phyloP scores from a whole-genome alignment of 2,113 vertebrate species.

The Brachypteracias leptosomus region DNA sequence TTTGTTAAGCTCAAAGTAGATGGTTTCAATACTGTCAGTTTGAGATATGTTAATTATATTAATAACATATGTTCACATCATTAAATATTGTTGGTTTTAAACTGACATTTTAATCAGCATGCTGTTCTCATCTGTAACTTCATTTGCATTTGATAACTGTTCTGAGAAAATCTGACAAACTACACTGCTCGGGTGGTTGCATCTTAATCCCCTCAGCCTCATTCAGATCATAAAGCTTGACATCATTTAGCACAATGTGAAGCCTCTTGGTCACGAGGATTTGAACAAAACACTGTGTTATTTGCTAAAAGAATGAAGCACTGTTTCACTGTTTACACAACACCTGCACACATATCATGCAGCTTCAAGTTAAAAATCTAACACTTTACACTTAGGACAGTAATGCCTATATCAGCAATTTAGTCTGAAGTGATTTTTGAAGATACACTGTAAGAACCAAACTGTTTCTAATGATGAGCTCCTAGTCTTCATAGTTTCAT shows the following conservation, averaged over 20 bases:
- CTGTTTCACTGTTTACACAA: background rate
- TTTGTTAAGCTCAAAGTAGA: background rate
- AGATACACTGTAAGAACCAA: background rate
- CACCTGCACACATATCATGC: background rate
- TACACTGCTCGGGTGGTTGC: background rate
- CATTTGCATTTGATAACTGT: background rate
- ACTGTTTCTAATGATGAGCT: background rate
- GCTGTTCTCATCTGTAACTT: background rate
- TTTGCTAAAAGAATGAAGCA: background rate
- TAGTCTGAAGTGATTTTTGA: background rate
- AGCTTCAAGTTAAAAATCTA: background rate
- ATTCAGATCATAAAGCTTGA: background rate
- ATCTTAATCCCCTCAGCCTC: background rate
- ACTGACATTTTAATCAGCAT: background rate
- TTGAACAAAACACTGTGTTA: background rate
- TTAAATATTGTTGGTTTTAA: background rate
- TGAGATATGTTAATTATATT: background rate
- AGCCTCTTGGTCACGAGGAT: background rate
- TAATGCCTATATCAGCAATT: background rate
- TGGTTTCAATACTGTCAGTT: background rate
- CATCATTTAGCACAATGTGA: background rate
- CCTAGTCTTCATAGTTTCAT: background rate
- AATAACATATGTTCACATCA: background rate
- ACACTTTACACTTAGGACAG: background rate
- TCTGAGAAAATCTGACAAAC: background rate